These are phyloP conservation scores for zebrafish (Danio rerio) DNA, from an alignment of 2,113 vertebrate species.

Conservation along the genomic window DNA sequence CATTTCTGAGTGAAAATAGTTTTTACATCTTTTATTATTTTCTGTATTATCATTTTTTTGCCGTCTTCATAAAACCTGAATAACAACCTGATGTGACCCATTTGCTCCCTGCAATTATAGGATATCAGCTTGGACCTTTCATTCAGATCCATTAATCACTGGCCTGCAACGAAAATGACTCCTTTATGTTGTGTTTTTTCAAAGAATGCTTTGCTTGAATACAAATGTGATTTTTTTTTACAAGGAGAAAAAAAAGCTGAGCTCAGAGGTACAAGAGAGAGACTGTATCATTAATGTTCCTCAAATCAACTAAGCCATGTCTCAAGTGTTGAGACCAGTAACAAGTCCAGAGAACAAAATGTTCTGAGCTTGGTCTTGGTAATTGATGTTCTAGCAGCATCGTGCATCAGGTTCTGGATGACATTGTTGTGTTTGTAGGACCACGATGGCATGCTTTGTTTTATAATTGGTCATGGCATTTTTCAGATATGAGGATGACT, in stretches of 20 bases:
- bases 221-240: conserved; percentile 25
- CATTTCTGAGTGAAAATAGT: no score
- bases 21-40: no score
- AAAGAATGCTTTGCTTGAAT: conserved; percentile 3
- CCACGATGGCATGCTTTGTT: neutral
- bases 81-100: neutral
- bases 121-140: neutral
- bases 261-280: neutral
- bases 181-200: neutral
- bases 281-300: conserved; percentile 1
- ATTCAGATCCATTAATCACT: conserved; percentile 4
- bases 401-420: neutral
- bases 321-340: neutral
- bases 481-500: neutral
- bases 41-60: no score
- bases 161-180: neutral
- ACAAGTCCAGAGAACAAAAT: neutral
- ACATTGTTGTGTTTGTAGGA: neutral
- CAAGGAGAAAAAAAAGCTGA: neutral
- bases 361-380: neutral
- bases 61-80: no score
- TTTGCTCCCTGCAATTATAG: neutral
- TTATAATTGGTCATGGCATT: neutral
- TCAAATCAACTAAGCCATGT: conserved; percentile 1
- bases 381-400: neutral